These are phyloP conservation scores for Magallana ariakensis DNA, from an alignment of 1,140 invertebrate species.

Conservation along the genomic window DNA sequence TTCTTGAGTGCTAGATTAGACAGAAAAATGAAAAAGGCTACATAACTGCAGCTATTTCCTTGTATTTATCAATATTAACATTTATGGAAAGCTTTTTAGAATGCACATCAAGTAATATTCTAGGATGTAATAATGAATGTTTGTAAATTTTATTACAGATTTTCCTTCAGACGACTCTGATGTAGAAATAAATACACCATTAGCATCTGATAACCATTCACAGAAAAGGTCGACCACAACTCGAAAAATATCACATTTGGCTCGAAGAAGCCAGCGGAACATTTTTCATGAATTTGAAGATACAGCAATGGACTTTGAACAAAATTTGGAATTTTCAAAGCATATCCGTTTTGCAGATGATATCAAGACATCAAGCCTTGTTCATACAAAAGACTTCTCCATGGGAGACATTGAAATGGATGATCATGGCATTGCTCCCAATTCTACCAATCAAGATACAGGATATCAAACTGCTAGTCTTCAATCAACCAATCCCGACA, in stretches of 20 bases:
- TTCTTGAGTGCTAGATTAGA: too few relatives aligned
- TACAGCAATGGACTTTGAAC: slow-evolving; percentile 64
- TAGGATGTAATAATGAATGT: background rate
- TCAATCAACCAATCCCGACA: slow-evolving; percentile 69
- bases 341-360: slow-evolving; percentile 59
- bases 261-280: slow-evolving; percentile 48
- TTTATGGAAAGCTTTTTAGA: too few relatives aligned
- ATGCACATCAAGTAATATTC: too few relatives aligned
- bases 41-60: too few relatives aligned
- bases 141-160: slow-evolving; percentile 2
- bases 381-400: slow-evolving; percentile 60
- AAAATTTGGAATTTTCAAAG: slow-evolving; percentile 41
- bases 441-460: slow-evolving; percentile 67
- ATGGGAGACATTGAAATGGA: slow-evolving; percentile 58
- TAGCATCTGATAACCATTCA: background rate
- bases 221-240: background rate
- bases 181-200: slow-evolving; percentile 41
- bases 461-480: slow-evolving; percentile 67
- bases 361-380: slow-evolving; percentile 64
- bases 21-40: too few relatives aligned
- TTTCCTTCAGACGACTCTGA: slow-evolving; percentile 27
- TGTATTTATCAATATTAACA: too few relatives aligned
- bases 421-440: slow-evolving; percentile 52
- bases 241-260: slow-evolving; percentile 54
- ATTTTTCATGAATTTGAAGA: slow-evolving; percentile 57